These are phyloP conservation scores for Leptonema lineaticorne DNA, from an alignment of 1,140 invertebrate genomes.

Conservation along the genomic window DNA sequence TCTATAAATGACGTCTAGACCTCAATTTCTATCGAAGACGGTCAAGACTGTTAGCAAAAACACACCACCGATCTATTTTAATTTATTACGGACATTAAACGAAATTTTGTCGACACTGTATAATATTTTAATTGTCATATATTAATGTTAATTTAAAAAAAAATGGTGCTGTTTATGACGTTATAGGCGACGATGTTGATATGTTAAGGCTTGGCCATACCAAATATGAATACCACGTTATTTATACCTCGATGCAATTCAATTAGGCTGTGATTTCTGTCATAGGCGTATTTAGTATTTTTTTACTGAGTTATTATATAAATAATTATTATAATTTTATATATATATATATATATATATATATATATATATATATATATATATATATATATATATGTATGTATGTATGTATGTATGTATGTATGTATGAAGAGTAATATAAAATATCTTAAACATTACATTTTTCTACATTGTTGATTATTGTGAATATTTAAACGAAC, in stretches of 20 bases:
- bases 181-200: conserved; percentile 22
- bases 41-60: too few relatives aligned
- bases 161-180: conserved; percentile 23
- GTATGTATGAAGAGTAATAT: too few relatives aligned
- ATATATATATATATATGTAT: too few relatives aligned
- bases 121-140: conserved; percentile 5
- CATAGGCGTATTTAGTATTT: conserved; percentile 40
- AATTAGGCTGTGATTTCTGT: conserved; percentile 43
- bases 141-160: neutral
- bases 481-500: neutral
- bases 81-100: too few relatives aligned
- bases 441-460: too few relatives aligned
- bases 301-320: conserved; percentile 27
- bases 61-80: too few relatives aligned
- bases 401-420: too few relatives aligned
- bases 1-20: too few relatives aligned
- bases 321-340: conserved; percentile 1
- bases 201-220: conserved; percentile 32
- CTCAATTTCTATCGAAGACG: too few relatives aligned
- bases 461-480: neutral
- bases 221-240: conserved; percentile 39
- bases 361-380: too few relatives aligned
- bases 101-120: too few relatives aligned
- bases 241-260: conserved; percentile 41
- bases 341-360: neutral